Evolutionary conservation across 2,113 vertebrate species (phyloP).

Genomic region (Castor canadensis): DNA sequence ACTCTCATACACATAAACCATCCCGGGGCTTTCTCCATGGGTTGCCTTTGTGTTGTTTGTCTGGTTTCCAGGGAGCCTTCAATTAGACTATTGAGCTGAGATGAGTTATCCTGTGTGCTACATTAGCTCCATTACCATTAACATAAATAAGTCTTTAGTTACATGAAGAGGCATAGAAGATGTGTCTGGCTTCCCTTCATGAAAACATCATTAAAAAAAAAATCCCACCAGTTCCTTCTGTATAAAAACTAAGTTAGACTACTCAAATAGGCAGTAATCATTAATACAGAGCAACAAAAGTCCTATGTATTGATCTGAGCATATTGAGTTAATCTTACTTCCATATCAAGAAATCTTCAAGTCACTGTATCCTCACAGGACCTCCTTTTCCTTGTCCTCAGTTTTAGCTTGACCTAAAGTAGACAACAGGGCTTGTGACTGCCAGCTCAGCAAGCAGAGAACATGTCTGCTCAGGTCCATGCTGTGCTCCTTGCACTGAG

Average conservation of each 20-base stretch:
- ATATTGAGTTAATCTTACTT: not conserved
- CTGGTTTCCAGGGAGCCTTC: constrained; percentile 11
- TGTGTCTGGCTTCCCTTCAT: not conserved
- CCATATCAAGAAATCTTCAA: not conserved
- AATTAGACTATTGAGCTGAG: not conserved
- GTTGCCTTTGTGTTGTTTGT: not conserved
- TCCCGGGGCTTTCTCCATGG: not conserved
- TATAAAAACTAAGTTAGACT: not conserved
- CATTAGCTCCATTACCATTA: not conserved
- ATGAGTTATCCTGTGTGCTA: not conserved
- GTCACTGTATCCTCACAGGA: not conserved
- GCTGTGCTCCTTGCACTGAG: not conserved
- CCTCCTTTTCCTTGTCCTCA: not conserved
- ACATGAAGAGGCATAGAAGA: not conserved
- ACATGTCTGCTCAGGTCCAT: not conserved
- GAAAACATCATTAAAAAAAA: constrained; percentile 4
- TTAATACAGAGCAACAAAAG: not conserved
- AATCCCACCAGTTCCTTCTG: not conserved
- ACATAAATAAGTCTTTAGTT: not conserved
- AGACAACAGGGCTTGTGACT: not conserved
- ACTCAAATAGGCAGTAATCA: not conserved
- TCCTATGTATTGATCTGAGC: not conserved
- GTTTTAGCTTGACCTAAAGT: not conserved
- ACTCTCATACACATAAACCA: not conserved
- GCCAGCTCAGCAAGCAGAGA: not conserved